Percentiles rank a stretch among this genome's conserved stretches.
These are phyloP conservation scores for Brenthis daphne DNA, from an alignment of 2,888 invertebrate species.

Conservation along the genomic window DNA sequence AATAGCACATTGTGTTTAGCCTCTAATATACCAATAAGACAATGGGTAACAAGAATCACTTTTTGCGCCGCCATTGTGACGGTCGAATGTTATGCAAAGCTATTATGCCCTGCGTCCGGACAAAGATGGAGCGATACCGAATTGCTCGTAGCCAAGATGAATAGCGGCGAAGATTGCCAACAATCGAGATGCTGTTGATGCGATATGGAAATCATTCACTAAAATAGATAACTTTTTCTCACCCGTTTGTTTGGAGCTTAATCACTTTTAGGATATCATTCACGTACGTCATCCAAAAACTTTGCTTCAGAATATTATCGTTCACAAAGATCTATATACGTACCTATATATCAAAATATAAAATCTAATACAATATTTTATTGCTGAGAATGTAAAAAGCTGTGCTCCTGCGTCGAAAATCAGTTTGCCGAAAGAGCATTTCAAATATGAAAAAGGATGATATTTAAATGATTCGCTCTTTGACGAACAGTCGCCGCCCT, in stretches of 20 bases:
- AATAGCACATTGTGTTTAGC: slow-evolving; percentile 36
- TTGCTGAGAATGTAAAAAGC: slow-evolving; percentile 7
- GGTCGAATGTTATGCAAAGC: slow-evolving; percentile 30
- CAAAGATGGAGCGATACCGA: slow-evolving; percentile 27
- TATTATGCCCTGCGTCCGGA: slow-evolving; percentile 28
- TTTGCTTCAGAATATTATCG: background rate
- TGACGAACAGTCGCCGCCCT: slow-evolving; percentile 26
- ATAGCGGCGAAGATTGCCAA: slow-evolving; percentile 16
- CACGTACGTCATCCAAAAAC: background rate
- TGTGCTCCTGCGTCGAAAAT: background rate
- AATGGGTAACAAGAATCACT: slow-evolving; percentile 29
- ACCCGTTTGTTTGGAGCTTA: background rate
- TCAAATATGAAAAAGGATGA: slow-evolving; percentile 54
- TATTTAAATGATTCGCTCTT: slow-evolving; percentile 56
- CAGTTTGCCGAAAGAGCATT: slow-evolving; percentile 40
- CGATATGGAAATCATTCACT: slow-evolving; percentile 25
- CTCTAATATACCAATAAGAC: slow-evolving; percentile 24
- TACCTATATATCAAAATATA: background rate
- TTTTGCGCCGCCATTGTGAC: slow-evolving; percentile 30
- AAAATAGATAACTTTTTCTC: slow-evolving; percentile 7
- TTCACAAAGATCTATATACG: slow-evolving; percentile 1
- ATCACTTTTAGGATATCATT: slow-evolving; percentile 12
- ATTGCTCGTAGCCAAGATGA: slow-evolving; percentile 26
- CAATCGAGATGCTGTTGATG: slow-evolving; percentile 15
- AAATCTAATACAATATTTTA: slow-evolving; percentile 4